Evolutionary conservation across 2,888 invertebrate species (phyloP), one percentile per base, ranked within the genome.

Genomic region (Clostera curtula): DNA sequence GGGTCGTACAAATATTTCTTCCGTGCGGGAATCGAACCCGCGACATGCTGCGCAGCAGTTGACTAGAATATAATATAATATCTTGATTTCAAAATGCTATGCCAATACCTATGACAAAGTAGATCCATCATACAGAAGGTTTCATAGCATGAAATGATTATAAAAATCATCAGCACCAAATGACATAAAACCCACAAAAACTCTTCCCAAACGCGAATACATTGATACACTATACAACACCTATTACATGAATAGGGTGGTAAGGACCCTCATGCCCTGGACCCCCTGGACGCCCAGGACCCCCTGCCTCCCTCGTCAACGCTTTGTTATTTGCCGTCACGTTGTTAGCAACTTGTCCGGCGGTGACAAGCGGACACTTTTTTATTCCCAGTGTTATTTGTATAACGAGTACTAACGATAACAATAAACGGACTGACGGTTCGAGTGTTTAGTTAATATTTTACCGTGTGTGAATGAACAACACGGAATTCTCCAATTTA

Each of bases 251-350:
- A 36, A 43, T 31, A 40, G 15, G 20, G 16, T 15, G 23, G 12
- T 5, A 13, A 10, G 11, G 20, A 12, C 24, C 25, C 27, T 28
- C 7, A 14, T 18, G 18, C 22, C 32, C 24, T 7, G 3, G 7
- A 8, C 10, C 19, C 19, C 11, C 5, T 1, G 2, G 12, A 21
- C 23, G 21, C 11, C 19, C 11, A 2, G 5, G 30, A 19, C 4
- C 25, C 31, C 25, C 20, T 19, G 11, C 10, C 21, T 29, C 41
- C 36, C 32, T 44, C 40, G 47, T 45, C 48, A 44, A 34, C 35
- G 48, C 43, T 47, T 49, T 49, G 50, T 51, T 51, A 49, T 50
- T 51, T 51, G 49, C 37, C 43, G 42, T 44, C 39, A 47, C 44
- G 40, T 51, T 49, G 50, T 51, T 51, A 51, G 50, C 40, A 44